phyloP scores from a whole-genome alignment of 2,797 vertebrate species.

The Epinephelus malabaricus region DNA sequence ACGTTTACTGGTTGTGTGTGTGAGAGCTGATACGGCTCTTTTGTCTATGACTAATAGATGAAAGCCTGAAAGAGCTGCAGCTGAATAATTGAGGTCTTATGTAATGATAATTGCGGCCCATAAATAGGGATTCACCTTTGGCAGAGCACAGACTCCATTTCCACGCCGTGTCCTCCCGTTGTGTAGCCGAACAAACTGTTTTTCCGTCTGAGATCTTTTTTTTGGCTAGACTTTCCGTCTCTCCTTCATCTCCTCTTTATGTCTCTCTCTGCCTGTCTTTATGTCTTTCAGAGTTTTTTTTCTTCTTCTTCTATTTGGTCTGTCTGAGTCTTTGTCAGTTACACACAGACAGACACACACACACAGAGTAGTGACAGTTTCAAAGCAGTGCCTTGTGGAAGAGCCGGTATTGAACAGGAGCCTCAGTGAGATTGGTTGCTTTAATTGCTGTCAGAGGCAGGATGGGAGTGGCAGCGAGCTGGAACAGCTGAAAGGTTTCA shows the following conservation, averaged over 20 bases:
- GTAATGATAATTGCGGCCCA: slow-evolving; percentile 72
- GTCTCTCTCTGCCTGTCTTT: slow-evolving; percentile 34
- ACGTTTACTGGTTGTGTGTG: slow-evolving; percentile 24
- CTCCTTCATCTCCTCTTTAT: slow-evolving; percentile 54
- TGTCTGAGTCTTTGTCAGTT: slow-evolving; percentile 49
- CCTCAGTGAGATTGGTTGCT: slow-evolving; percentile 54
- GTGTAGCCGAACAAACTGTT: slow-evolving; percentile 35
- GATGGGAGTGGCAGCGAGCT: slow-evolving; percentile 60
- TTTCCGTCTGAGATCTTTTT: slow-evolving; percentile 32
- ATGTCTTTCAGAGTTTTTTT: slow-evolving; percentile 43
- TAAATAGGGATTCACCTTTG: slow-evolving; percentile 74
- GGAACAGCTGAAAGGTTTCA: slow-evolving; percentile 58
- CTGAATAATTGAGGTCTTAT: slow-evolving; percentile 76
- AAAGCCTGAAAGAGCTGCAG: slow-evolving; percentile 64
- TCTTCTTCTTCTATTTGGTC: slow-evolving; percentile 10
- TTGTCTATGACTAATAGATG: slow-evolving; percentile 66
- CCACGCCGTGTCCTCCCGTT: slow-evolving; percentile 8
- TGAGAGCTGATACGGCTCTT: slow-evolving; percentile 44
- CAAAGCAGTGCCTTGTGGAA: slow-evolving; percentile 66
- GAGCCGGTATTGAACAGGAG: slow-evolving; percentile 59
- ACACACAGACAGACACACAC: slow-evolving; percentile 38
- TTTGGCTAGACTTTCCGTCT: slow-evolving; percentile 39
- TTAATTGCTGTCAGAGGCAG: slow-evolving; percentile 74
- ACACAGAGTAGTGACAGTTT: slow-evolving; percentile 61
- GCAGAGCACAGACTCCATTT: slow-evolving; percentile 38